These are phyloP conservation scores for Passer domesticus DNA, from an alignment of 2,113 vertebrate genomes.

Conservation along the genomic window DNA sequence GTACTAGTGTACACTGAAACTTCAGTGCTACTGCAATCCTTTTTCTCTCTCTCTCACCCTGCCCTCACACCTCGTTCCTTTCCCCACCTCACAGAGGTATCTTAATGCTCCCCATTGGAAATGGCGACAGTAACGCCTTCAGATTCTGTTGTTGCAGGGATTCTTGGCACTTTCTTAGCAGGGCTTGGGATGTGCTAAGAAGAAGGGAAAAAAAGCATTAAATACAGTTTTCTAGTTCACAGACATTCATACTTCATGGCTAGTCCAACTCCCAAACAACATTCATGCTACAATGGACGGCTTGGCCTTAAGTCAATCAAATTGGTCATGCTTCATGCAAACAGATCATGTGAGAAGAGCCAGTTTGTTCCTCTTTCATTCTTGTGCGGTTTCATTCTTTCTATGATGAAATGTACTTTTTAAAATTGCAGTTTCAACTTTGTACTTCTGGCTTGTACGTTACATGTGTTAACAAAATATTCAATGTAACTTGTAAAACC, in stretches of 20 bases:
- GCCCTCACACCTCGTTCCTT: not conserved
- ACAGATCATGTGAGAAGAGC: not conserved
- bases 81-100: constrained; percentile 71
- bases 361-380: not conserved
- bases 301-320: not conserved
- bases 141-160: constrained; percentile 79
- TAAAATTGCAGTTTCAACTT: not conserved
- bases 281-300: not conserved
- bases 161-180: constrained; percentile 94
- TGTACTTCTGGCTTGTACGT: constrained; percentile 2
- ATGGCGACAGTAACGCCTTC: constrained; percentile 81
- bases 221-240: constrained; percentile 18
- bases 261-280: constrained; percentile 25
- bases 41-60: constrained; percentile 40
- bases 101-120: constrained; percentile 83
- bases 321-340: constrained; percentile 23
- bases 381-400: not conserved
- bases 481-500: not conserved
- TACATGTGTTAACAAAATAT: not conserved
- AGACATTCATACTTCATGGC: constrained; percentile 15
- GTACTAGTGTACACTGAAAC: constrained; percentile 58
- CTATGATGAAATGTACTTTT: not conserved
- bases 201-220: constrained; percentile 10
- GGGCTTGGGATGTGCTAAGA: constrained; percentile 92
- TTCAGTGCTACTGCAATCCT: constrained; percentile 57